These are phyloP conservation scores for Pseudanteris insignis DNA, from an alignment of 2,888 invertebrate genomes.

Conservation along the genomic window DNA sequence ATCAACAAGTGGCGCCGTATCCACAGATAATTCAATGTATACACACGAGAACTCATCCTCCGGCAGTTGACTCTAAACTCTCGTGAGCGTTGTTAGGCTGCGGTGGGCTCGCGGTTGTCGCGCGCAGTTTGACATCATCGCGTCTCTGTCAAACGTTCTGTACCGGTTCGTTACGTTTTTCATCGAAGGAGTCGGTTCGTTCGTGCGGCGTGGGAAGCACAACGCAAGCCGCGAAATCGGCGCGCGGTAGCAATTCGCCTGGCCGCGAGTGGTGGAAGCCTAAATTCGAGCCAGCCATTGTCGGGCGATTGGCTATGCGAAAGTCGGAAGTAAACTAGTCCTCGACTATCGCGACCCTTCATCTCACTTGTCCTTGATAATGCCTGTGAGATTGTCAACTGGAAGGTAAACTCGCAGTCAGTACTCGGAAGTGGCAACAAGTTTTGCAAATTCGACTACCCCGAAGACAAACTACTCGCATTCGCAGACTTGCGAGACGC, in stretches of 20 bases:
- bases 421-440: too few species aligned
- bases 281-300: neutral
- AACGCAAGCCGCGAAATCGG: too few species aligned
- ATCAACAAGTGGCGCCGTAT: conserved; percentile 40
- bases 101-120: conserved; percentile 8
- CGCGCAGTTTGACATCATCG: neutral
- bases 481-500: too few species aligned
- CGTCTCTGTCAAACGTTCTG: neutral
- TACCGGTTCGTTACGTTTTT: neutral
- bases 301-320: neutral
- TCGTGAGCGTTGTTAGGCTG: conserved; percentile 36
- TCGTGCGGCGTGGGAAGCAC: too few species aligned
- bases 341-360: too few species aligned
- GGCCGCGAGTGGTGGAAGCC: too few species aligned
- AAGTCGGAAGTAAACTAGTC: too few species aligned
- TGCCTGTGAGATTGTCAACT: too few species aligned
- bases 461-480: too few species aligned
- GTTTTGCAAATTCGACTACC: too few species aligned
- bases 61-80: conserved; percentile 38
- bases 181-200: neutral
- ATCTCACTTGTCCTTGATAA: too few species aligned
- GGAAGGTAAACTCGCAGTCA: too few species aligned
- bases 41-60: conserved; percentile 39
- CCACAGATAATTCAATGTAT: conserved; percentile 36
- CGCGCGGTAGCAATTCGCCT: neutral